phyloP scores from a whole-genome alignment of 1,140 invertebrate species.

The Tetragnatha versicolor region DNA sequence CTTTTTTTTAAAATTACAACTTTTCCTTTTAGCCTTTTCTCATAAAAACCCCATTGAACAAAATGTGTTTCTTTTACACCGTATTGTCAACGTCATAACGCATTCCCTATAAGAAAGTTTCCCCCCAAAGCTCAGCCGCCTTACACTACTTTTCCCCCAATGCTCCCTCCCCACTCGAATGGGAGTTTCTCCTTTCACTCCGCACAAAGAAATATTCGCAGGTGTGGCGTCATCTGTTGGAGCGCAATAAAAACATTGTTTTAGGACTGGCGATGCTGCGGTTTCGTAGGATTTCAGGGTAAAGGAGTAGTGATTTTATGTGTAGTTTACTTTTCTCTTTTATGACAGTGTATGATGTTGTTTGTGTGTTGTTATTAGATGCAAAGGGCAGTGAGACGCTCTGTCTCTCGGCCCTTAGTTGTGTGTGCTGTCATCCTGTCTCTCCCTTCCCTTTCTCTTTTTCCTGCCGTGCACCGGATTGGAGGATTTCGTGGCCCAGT shows the following conservation, averaged over 20 bases:
- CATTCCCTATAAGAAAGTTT: too few species aligned
- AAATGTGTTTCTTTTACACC: too few species aligned
- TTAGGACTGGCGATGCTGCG: not conserved
- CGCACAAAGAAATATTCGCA: not conserved
- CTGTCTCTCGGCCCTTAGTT: not conserved
- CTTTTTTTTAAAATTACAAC: too few species aligned
- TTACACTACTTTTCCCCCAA: too few species aligned
- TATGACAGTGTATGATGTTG: not conserved
- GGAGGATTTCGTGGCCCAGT: constrained; percentile 45
- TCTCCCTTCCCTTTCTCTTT: constrained; percentile 46
- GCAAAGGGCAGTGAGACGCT: not conserved
- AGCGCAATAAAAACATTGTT: not conserved
- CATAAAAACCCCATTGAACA: too few species aligned
- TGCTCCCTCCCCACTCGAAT: too few species aligned
- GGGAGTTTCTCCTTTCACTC: not conserved
- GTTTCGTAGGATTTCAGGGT: not conserved
- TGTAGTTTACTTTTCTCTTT: not conserved
- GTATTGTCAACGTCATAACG: too few species aligned
- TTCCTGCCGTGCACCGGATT: constrained; percentile 55
- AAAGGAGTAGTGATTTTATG: not conserved
- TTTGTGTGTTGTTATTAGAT: not conserved
- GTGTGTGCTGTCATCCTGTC: constrained; percentile 12
- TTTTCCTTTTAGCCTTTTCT: too few species aligned
- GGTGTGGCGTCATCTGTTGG: constrained; percentile 48
- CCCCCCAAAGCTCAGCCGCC: too few species aligned